A percentile compares a stretch with the other conserved stretches of the same genome.
Conservation (phyloP, 1,140 invertebrate species). For the Drosophila nikananu region DNA sequence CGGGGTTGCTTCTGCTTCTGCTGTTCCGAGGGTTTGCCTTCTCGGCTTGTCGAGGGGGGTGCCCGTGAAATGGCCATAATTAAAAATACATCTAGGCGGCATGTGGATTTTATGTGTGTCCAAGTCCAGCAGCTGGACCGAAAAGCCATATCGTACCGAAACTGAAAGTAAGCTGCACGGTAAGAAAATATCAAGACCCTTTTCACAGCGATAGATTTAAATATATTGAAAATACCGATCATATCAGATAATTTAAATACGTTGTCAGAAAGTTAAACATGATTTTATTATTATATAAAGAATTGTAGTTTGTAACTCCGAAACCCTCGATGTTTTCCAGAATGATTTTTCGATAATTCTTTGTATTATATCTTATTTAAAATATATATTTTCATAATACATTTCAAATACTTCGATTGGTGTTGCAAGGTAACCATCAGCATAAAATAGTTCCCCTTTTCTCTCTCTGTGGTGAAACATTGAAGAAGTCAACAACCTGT, state of each 20-base stretch:
- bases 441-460: neutral
- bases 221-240: too few species aligned
- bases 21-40: conserved; percentile 1
- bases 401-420: too few species aligned
- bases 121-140: conserved; percentile 50
- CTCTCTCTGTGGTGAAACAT: conserved; percentile 18
- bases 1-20: conserved; percentile 41
- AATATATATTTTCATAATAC: too few species aligned
- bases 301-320: too few species aligned
- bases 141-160: conserved; percentile 36
- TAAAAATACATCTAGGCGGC: conserved; percentile 79
- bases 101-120: conserved; percentile 64
- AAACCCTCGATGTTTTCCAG: too few species aligned
- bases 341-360: too few species aligned
- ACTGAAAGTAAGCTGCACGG: conserved; percentile 60
- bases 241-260: too few species aligned
- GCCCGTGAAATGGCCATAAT: conserved; percentile 72
- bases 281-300: too few species aligned
- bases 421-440: too few species aligned
- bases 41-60: conserved; percentile 20
- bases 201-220: too few species aligned
- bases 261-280: too few species aligned
- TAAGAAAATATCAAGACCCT: neutral
- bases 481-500: conserved; percentile 79
- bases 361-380: too few species aligned